These are phyloP conservation scores for Chaenodraco wilsoni DNA, from an alignment of 2,797 vertebrate species.

Conservation along the genomic window DNA sequence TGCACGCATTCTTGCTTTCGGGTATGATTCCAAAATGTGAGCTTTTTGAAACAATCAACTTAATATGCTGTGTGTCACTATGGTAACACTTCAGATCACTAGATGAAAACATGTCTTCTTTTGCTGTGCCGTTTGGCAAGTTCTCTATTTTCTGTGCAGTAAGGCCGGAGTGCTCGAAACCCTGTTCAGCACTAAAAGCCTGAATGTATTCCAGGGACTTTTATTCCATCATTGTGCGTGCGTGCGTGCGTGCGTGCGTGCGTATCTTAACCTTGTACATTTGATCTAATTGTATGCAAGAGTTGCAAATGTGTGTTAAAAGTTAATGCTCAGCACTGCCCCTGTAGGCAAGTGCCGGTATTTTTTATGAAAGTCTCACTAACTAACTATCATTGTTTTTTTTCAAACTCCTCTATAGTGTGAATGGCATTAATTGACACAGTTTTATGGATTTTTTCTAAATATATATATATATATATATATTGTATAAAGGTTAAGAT, in stretches of 20 bases:
- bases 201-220: slow-evolving; percentile 1
- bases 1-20: neutral
- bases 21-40: slow-evolving; percentile 17
- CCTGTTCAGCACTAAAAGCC: slow-evolving; percentile 5
- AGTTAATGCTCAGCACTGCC: neutral
- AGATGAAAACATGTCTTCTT: neutral
- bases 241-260: neutral
- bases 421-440: neutral
- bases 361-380: neutral
- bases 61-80: neutral
- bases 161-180: slow-evolving; percentile 1
- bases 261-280: neutral
- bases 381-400: neutral
- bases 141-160: slow-evolving; percentile 15
- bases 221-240: slow-evolving; percentile 6
- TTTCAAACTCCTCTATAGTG: neutral
- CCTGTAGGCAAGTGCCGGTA: neutral
- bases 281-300: neutral
- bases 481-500: too few relatives aligned
- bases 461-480: too few relatives aligned
- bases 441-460: too few relatives aligned
- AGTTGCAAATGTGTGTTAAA: neutral
- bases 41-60: slow-evolving; percentile 10
- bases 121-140: slow-evolving; percentile 6
- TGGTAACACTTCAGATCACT: slow-evolving; percentile 1